Evolutionary conservation across 2,113 vertebrate genomes (phyloP).

Genomic region (Oxygymnocypris stewartii): DNA sequence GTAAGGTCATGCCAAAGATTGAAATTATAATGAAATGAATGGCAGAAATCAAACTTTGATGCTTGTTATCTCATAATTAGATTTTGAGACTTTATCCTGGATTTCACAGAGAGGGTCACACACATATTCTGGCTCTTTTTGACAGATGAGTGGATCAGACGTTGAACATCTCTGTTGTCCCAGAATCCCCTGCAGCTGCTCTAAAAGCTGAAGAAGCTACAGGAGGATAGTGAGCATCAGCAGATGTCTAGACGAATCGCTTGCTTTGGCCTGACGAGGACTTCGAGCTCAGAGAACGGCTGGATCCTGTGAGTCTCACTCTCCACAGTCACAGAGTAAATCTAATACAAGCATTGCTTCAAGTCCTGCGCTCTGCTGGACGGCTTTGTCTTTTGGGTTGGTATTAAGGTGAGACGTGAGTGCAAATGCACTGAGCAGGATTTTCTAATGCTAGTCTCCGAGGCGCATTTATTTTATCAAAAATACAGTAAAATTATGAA

Average conservation of each 20-base stretch:
- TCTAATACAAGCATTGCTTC: no score
- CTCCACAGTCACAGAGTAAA: no score
- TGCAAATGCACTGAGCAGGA: background rate
- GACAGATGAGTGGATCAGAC: background rate
- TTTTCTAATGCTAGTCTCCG: background rate
- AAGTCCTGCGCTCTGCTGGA: no score
- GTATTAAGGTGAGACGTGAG: background rate
- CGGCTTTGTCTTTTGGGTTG: no score
- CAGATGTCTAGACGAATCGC: conserved; percentile 47
- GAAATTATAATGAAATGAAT: no score
- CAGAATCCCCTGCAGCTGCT: conserved; percentile 13
- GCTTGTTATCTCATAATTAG: no score
- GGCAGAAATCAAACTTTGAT: no score
- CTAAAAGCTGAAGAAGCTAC: background rate
- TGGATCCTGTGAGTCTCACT: background rate
- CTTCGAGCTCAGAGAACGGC: background rate
- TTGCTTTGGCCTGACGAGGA: conserved; percentile 62
- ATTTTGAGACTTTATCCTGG: no score
- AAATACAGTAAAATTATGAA: no score
- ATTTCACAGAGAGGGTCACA: no score
- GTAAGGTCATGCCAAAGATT: no score
- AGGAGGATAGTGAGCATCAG: background rate
- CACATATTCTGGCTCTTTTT: background rate
- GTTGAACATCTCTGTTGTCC: background rate
- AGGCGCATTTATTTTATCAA: background rate